Conservation (phyloP, 53 echinoderm and acorn worm genomes). For the Mesocentrotus franciscanus region DNA sequence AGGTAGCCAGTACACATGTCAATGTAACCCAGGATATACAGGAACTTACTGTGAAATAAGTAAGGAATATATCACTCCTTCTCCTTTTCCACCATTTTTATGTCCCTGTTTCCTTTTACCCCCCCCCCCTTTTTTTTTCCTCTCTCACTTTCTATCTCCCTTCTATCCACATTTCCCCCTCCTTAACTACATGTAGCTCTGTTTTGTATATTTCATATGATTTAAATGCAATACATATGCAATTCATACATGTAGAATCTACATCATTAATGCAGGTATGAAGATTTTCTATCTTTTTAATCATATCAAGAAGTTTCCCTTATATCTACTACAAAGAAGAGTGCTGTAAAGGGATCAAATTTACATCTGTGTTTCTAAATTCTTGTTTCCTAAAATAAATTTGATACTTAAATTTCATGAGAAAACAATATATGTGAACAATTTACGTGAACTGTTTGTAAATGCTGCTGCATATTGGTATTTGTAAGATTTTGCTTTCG, state of each 20-base stretch:
- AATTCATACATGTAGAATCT: no score
- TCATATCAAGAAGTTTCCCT: no score
- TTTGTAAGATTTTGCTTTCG: neutral
- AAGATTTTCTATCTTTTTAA: no score
- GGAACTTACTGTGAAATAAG: slow-evolving; percentile 85
- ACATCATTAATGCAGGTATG: no score
- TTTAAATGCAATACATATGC: no score
- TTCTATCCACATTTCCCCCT: neutral
- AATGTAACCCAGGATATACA: slow-evolving; percentile 81
- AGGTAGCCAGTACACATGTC: slow-evolving; percentile 75
- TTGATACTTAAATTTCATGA: no score
- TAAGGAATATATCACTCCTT: slow-evolving; percentile 45
- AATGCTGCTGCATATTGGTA: neutral
- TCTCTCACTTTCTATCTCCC: neutral
- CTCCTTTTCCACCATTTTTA: neutral
- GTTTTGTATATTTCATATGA: no score
- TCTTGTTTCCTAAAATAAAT: no score
- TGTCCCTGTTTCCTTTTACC: neutral
- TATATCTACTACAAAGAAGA: no score
- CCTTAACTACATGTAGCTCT: neutral
- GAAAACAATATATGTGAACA: neutral
- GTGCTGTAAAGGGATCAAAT: no score
- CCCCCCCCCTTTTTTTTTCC: no score
- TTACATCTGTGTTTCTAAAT: no score
- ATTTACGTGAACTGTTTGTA: neutral